Percentiles rank a stretch among this genome's conserved stretches.
Evolutionary conservation across 2,888 invertebrate species (phyloP).

Genomic region (Cephus pulcher): DNA sequence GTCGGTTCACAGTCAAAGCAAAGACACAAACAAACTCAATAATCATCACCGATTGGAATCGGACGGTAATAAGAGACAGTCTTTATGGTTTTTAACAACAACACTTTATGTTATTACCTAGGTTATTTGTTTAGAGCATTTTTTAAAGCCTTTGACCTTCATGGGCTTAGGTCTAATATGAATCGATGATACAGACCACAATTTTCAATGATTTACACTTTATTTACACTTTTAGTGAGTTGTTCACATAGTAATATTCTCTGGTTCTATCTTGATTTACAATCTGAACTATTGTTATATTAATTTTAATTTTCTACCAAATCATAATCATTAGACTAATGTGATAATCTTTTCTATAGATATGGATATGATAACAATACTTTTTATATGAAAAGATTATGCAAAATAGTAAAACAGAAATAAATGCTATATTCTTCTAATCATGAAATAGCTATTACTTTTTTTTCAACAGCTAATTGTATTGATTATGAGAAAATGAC

Average conservation of each 20-base stretch:
- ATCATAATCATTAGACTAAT: not conserved
- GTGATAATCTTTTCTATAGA: not conserved
- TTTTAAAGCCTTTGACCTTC: not conserved
- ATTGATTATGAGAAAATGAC: no score
- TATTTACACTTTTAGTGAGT: no score
- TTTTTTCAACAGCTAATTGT: no score
- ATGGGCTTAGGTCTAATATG: not conserved
- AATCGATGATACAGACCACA: not conserved
- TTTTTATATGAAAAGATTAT: not conserved
- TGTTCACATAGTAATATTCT: no score
- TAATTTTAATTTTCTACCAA: not conserved
- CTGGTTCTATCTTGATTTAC: no score
- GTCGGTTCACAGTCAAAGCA: conserved; percentile 39
- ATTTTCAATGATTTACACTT: not conserved
- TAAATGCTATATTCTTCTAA: not conserved
- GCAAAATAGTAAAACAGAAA: not conserved
- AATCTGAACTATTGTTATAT: not conserved
- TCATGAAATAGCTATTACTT: not conserved
- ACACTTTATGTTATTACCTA: not conserved
- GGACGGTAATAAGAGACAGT: conserved; percentile 40
- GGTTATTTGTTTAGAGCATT: not conserved
- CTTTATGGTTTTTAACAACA: not conserved
- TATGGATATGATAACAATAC: not conserved
- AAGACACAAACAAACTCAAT: conserved; percentile 44
- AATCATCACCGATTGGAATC: conserved; percentile 34